Evolutionary conservation across 2,113 vertebrate genomes (phyloP), one percentile per base, ranked within the genome.

Genomic region (Dipodomys spectabilis): DNA sequence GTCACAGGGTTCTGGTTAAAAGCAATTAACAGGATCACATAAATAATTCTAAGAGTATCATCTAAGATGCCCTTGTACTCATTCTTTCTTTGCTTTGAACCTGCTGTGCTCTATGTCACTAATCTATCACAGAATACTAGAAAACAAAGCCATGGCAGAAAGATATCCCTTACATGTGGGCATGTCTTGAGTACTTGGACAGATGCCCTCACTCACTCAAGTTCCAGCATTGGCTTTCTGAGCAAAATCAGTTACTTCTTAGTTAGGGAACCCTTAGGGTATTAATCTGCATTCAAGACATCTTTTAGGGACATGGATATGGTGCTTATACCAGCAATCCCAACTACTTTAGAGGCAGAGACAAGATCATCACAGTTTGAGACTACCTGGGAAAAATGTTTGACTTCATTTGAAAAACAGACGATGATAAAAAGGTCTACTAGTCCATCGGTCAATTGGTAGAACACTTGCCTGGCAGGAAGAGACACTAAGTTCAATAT

Each of bases 161-260:
- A 92, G 45, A 30, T 92, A 35, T 53, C 89, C 90, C 86, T 93
- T 92, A 68, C 39, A 53, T 94, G 92, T 86, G 68, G 90, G 95
- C 23, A n/a, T 87, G 10, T 82, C 87, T 90, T 86, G 82, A 95
- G 88, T 88, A 79, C 15, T 92, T 97, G 91, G 86, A 44, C 73
- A 92, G 60, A 97, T 45, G 65, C 44, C 6, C 86, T 95, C 81
- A 86, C 53, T 57, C 90, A 85, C 85, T 95, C 5, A 95, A 18
- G 27, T 3, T 78, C 57, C 93, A 92, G 60, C 23, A 84, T 4
- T 82, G 35, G 32, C 44, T 79, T 96, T 92, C 45, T 90, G 78
- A 94, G 53, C 30, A 90, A 69, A 83, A n/a, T 78, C 57, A 71
- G 22, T 44, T 84, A 30, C 44, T 83, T 80, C 18, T 82, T 57